phyloP scores from a whole-genome alignment of 2,113 vertebrate species.

The Apeltes quadracus region DNA sequence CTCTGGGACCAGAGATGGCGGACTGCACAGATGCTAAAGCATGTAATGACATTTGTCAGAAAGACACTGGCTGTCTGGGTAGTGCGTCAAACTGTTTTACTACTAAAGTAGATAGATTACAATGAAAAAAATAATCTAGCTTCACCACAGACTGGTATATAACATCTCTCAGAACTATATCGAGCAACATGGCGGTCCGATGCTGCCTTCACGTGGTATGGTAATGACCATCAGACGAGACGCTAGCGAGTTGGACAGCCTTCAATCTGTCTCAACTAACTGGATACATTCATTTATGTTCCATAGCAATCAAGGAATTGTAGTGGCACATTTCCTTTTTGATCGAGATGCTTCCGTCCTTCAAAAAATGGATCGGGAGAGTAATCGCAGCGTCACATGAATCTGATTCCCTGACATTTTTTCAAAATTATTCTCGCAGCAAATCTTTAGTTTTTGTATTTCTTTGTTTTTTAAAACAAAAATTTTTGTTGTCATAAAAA shows the following conservation, averaged over 20 bases:
- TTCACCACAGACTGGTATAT: constrained; percentile 4
- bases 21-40: constrained; percentile 49
- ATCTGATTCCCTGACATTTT: neutral
- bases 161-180: constrained; percentile 4
- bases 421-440: neutral
- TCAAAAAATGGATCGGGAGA: neutral
- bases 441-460: neutral
- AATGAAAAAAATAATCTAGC: neutral
- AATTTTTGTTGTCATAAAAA: neutral
- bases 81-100: constrained; percentile 36
- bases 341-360: neutral
- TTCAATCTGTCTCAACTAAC: neutral
- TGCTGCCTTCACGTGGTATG: neutral
- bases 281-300: neutral
- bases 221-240: neutral
- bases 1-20: constrained; percentile 61
- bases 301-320: constrained; percentile 2
- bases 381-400: neutral
- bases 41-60: constrained; percentile 66
- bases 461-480: too few species aligned
- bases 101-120: constrained; percentile 20
- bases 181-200: neutral
- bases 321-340: neutral
- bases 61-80: constrained; percentile 46
- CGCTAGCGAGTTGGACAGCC: neutral